Conservation (phyloP, 1,140 invertebrate species). For the Bombus sibiricus region DNA sequence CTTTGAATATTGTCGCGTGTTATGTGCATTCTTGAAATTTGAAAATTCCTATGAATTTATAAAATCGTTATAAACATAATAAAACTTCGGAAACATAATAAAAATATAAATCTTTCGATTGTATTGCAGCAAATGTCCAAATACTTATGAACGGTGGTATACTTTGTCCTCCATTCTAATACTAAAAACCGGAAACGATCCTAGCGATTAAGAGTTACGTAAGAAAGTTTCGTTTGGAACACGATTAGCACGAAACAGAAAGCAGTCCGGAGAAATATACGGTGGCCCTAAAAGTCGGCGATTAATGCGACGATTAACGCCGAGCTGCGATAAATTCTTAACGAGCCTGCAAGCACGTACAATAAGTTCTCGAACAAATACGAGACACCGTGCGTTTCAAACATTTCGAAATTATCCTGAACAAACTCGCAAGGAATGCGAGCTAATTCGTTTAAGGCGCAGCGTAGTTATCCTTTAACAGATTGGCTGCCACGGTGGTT, state of each 20-base stretch:
- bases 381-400: not conserved
- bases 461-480: not conserved
- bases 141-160: not conserved
- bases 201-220: not conserved
- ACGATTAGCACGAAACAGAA: not conserved
- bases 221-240: not conserved
- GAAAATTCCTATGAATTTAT: too few species aligned
- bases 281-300: not conserved
- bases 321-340: not conserved
- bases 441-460: slow-evolving; percentile 17
- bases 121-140: not conserved
- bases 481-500: too few species aligned
- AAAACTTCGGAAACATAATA: too few species aligned
- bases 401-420: not conserved
- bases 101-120: too few species aligned
- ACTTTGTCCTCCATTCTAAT: not conserved
- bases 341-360: not conserved
- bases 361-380: not conserved
- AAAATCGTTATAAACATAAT: too few species aligned
- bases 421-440: slow-evolving; percentile 26
- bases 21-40: too few species aligned
- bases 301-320: slow-evolving; percentile 11
- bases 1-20: too few species aligned
- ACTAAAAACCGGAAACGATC: not conserved
- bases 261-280: not conserved